phyloP scores from a whole-genome alignment of 2,113 vertebrate genomes.

The Poeciliopsis prolifica region DNA sequence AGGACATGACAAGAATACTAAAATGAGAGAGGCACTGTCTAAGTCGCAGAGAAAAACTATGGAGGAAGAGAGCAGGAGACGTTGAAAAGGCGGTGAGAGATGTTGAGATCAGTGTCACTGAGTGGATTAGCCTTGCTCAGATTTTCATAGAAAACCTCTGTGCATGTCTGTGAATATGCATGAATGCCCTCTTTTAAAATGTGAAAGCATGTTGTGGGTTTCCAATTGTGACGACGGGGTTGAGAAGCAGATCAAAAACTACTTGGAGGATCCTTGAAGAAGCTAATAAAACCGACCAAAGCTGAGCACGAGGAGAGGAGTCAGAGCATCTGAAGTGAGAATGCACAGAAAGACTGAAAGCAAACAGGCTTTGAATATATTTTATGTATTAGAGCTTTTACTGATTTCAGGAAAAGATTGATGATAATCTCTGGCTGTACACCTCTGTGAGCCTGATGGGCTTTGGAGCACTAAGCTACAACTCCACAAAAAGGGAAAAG shows the following conservation, averaged over 20 bases:
- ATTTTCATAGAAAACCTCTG: constrained; percentile 57
- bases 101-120: constrained; percentile 56
- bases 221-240: constrained; percentile 28
- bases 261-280: constrained; percentile 28
- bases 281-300: constrained; percentile 23
- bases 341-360: constrained; percentile 35
- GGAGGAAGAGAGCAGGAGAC: constrained; percentile 18
- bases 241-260: constrained; percentile 37
- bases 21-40: constrained; percentile 41
- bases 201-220: constrained; percentile 46
- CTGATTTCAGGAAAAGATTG: constrained; percentile 45
- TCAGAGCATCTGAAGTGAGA: constrained; percentile 25
- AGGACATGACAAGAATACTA: constrained; percentile 55
- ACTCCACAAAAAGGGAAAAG: constrained; percentile 34
- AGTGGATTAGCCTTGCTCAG: constrained; percentile 67
- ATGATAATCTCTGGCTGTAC: constrained; percentile 33
- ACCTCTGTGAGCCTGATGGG: constrained; percentile 20
- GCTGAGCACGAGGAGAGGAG: constrained; percentile 10
- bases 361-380: constrained; percentile 30
- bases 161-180: constrained; percentile 35
- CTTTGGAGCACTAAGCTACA: constrained; percentile 15
- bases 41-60: constrained; percentile 30
- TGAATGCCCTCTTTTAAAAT: constrained; percentile 31
- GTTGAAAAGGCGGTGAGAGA: constrained; percentile 19
- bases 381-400: constrained; percentile 36